A percentile compares a stretch with the other conserved stretches of the same genome.
Conservation (phyloP, 2,797 vertebrate species). For the Ctenopoma kingsleyae region DNA sequence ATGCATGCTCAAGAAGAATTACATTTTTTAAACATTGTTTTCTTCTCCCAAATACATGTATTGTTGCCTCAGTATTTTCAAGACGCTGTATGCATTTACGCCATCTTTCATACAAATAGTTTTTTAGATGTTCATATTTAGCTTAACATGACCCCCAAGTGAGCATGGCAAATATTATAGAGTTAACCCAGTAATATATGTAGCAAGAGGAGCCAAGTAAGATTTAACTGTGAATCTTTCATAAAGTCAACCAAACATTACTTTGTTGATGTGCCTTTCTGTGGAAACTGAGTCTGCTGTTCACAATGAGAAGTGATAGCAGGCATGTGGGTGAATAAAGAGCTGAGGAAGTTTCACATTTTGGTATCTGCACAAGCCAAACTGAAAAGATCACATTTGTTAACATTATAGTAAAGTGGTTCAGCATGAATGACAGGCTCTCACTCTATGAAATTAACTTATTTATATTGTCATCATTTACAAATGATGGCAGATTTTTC, state of each 20-base stretch:
- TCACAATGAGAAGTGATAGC: too few species aligned
- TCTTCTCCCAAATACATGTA: not conserved
- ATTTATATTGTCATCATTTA: not conserved
- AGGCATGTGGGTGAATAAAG: too few species aligned
- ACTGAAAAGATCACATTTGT: too few species aligned
- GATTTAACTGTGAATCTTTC: conserved; percentile 65
- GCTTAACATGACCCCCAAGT: conserved; percentile 5
- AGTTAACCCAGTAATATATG: conserved; percentile 45
- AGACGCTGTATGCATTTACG: not conserved
- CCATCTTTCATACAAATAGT: not conserved
- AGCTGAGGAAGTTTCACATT: too few species aligned
- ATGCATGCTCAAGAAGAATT: conserved; percentile 50
- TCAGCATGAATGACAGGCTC: too few species aligned
- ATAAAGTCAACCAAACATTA: conserved; percentile 63
- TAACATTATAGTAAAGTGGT: too few species aligned
- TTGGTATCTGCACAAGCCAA: too few species aligned
- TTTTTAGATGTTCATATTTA: not conserved
- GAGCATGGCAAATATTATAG: conserved; percentile 27
- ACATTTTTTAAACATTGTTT: not conserved
- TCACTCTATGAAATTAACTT: too few species aligned
- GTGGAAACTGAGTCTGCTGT: conserved; percentile 45
- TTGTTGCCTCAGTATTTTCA: conserved; percentile 15
- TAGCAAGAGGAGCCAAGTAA: conserved; percentile 50
- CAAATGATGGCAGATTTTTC: not conserved
- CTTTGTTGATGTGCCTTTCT: conserved; percentile 77